A percentile compares a stretch with the other conserved stretches of the same genome.
Evolutionary conservation across 2,797 vertebrate species (phyloP).

Genomic region (Alfaro cultratus): DNA sequence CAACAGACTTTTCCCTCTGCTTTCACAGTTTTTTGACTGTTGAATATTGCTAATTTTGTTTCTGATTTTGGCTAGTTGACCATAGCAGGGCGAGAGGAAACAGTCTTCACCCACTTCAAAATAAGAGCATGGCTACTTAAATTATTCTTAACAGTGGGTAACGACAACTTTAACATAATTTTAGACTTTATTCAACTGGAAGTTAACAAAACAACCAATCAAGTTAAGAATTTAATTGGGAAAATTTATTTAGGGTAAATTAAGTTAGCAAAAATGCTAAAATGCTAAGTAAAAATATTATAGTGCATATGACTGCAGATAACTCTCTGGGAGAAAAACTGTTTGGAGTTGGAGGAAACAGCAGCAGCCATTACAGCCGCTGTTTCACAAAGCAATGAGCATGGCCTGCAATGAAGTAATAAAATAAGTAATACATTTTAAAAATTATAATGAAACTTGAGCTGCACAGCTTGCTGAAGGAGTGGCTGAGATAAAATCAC

Average conservation of each 20-base stretch:
- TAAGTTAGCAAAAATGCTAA: not conserved
- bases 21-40: not conserved
- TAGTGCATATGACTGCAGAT: not conserved
- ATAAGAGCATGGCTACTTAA: not conserved
- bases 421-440: not conserved
- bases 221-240: not conserved
- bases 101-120: not conserved
- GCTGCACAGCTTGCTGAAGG: not conserved
- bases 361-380: not conserved
- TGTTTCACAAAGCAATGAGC: not conserved
- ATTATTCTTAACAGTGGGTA: not conserved
- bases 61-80: not conserved
- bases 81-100: not conserved
- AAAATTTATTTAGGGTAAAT: not conserved
- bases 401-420: not conserved
- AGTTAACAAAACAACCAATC: not conserved
- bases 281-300: not conserved
- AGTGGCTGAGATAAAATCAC: not conserved
- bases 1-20: not conserved
- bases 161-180: not conserved
- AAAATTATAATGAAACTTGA: not conserved
- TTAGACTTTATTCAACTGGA: not conserved
- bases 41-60: no score
- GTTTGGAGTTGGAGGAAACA: not conserved
- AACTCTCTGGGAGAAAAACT: not conserved